These are phyloP conservation scores for Loriculus beryllinus DNA, from an alignment of 2,797 vertebrate species.

Conservation along the genomic window DNA sequence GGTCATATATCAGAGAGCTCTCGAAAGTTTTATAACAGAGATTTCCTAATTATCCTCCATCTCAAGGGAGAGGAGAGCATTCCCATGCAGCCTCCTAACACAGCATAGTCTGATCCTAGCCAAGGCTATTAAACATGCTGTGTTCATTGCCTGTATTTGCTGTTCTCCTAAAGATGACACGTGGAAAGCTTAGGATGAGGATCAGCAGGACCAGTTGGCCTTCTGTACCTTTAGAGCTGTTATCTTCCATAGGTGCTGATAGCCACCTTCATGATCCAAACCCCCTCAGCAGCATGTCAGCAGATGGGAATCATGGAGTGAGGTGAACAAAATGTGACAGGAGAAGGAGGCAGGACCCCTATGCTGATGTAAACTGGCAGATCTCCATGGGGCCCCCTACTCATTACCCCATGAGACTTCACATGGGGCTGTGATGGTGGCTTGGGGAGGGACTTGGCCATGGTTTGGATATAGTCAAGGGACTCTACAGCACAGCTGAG, in stretches of 20 bases:
- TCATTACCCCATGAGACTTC: rapidly evolving
- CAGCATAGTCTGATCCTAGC: background rate
- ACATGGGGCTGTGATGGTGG: background rate
- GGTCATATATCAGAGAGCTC: constrained; percentile 55
- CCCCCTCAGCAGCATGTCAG: rapidly evolving
- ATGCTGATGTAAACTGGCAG: background rate
- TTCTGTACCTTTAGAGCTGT: background rate
- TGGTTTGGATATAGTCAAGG: background rate
- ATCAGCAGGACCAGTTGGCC: background rate
- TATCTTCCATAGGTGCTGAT: background rate
- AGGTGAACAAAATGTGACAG: background rate
- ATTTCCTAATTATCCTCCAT: constrained; percentile 47
- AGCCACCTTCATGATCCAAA: background rate
- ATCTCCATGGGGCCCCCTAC: background rate
- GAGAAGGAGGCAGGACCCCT: background rate
- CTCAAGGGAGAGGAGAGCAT: constrained; percentile 3
- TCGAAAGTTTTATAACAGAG: constrained; percentile 54
- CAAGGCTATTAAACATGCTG: background rate
- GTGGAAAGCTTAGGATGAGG: background rate
- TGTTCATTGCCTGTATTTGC: background rate
- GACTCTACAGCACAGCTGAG: background rate
- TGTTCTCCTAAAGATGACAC: background rate
- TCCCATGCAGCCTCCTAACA: background rate
- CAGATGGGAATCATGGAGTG: background rate
- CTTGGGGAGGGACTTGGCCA: background rate